Evolutionary conservation across 2,888 invertebrate species (phyloP), one percentile per base, ranked within the genome.

Genomic region (Iphiclides podalirius): DNA sequence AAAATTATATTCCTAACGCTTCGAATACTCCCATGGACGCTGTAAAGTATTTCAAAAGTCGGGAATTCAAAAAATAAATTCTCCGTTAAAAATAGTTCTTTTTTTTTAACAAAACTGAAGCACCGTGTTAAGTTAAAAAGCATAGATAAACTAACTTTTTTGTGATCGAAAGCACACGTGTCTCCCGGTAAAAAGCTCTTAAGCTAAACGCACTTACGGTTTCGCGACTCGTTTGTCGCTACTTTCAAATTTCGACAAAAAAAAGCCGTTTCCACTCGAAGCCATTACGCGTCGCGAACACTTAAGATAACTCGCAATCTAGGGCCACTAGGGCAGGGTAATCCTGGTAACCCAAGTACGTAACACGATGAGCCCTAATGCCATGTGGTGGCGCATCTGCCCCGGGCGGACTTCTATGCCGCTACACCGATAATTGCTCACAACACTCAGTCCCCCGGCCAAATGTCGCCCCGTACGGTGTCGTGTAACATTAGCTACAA

Each of bases 361-460:
- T 72, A 79, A 77, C 61, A 66, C 62, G 76, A 79, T n/a, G n/a
- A n/a, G n/a, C n/a, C n/a, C n/a, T n/a, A n/a, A n/a, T n/a, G n/a
- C 2, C 28, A 20, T 20, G 20, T 64, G 67, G 62, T 59, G 56
- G 64, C 75, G 76, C 85, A 85, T 75, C 74, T 85, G 84, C 42
- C 57, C 64, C 55, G 67, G 71, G 60, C 60, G 86, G 86, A 76
- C 82, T 88, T 87, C 84, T 87, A 82, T 85, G 55, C 70, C 87
- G 83, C 67, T 88, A 78, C 82, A 82, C 86, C 75, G 78, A 80
- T 80, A 71, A 74, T 75, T 79, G 71, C 62, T 71, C 70, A 75
- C 74, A 74, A n/a, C n/a, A n/a, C 65, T n/a, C 70, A 57, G 63
- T 67, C 57, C 74, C 68, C 31, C 47, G 12, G 67, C 86, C 85